Base-by-base conservation (phyloP, 2,888 invertebrate species). In the Epirrhoe alternata region DNA sequence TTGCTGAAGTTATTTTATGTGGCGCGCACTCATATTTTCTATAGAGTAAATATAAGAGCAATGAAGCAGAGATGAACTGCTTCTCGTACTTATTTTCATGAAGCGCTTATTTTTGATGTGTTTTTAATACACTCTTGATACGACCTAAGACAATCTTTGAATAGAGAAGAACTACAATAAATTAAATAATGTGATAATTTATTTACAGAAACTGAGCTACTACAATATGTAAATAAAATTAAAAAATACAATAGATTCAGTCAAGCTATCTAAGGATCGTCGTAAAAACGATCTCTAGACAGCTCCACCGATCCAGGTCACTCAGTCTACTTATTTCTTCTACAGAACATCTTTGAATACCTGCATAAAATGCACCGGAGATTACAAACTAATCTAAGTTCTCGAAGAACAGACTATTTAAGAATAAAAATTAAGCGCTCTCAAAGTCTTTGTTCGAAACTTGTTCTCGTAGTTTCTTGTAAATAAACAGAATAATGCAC, bases 1-100 rank as follows among this genome's bases (percentile, higher is more conserved):
- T 70, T 71, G 68, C 68, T 64, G 8, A 68, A 59, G 58, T 66
- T 61, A 33, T 64, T 66, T 55, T 53, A 52, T 50, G 17, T 63
- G 66, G 66, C 56, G 45, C 63, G 54, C 42, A 1, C 17, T 53
- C 14, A 50, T 64, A 50, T 51, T 42, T 53, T 8, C 31, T 57
- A 17, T n/a, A 14, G 33, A 12, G 42, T 17, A 51, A 33, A 50
- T 16, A 7, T 35, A 24, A 17, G 12, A 24, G 24, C 24, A 24
- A 30, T 55, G 17, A 8, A 16, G 24, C 3, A 24, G 24, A 31
- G 33, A 1, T 42, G 30, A 24, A 51, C 30, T 51, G 51, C 24
- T 51, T 0, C 12, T 14, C 14, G 6, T 47, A 47, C 16, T 10
- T 51, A 51, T 30, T 4, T 30, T 51, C 30, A 51, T 51, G 47